These are phyloP conservation scores for Mesitornis unicolor DNA, from an alignment of 2,113 vertebrate species.

Conservation along the genomic window DNA sequence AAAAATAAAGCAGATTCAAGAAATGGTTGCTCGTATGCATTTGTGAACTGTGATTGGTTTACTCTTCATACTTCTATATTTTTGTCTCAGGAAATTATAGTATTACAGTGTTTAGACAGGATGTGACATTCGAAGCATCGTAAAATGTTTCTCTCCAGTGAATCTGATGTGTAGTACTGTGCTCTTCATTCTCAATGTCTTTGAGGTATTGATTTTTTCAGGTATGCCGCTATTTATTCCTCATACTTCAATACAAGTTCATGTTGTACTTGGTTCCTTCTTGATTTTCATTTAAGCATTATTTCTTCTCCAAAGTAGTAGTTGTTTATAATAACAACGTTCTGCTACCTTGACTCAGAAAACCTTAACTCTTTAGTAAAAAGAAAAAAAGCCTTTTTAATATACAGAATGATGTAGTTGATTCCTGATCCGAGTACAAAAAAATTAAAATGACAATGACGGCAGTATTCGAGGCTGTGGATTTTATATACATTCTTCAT, in stretches of 20 bases:
- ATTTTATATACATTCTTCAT: background rate
- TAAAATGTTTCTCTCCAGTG: background rate
- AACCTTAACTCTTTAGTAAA: background rate
- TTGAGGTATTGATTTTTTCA: background rate
- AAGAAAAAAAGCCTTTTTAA: background rate
- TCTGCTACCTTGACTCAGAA: background rate
- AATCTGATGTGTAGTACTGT: background rate
- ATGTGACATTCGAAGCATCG: background rate
- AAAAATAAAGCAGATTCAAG: constrained; percentile 81
- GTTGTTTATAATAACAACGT: background rate
- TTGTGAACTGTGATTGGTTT: background rate
- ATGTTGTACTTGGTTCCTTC: background rate
- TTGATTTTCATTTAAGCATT: background rate
- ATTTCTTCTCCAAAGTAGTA: background rate
- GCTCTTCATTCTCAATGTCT: background rate
- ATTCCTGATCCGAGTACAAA: background rate
- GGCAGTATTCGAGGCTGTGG: background rate
- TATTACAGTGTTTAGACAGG: background rate
- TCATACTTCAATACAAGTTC: background rate
- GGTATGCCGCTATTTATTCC: background rate
- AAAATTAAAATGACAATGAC: background rate
- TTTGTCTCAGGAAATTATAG: background rate
- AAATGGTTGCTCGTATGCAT: constrained; percentile 27
- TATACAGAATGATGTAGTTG: background rate
- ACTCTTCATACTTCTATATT: background rate